A percentile compares a stretch with the other conserved stretches of the same genome.
phyloP scores from a whole-genome alignment of 2,797 vertebrate genomes.

The Dallia pectoralis region DNA sequence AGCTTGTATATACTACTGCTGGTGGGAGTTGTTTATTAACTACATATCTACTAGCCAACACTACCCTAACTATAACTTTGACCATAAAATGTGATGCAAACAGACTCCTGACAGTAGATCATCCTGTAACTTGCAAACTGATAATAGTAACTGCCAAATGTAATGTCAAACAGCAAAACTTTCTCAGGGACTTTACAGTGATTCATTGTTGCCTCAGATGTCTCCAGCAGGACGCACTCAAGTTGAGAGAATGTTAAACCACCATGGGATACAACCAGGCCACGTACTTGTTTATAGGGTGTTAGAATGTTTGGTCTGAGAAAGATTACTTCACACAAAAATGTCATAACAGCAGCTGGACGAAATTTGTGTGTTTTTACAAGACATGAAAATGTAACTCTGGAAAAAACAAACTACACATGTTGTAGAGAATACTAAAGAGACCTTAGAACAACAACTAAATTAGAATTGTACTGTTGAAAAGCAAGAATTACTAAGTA shows the following conservation, averaged over 20 bases:
- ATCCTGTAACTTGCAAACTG: neutral
- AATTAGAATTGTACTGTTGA: constrained; percentile 32
- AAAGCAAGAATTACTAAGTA: constrained; percentile 35
- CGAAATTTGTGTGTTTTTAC: neutral
- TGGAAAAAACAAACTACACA: constrained; percentile 5
- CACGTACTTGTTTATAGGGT: constrained; percentile 12
- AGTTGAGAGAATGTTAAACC: neutral
- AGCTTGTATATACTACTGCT: neutral
- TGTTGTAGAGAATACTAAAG: constrained; percentile 24
- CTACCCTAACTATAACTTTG: neutral
- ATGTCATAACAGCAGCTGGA: constrained; percentile 12
- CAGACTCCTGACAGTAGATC: neutral
- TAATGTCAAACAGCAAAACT: neutral
- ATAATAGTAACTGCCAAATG: neutral
- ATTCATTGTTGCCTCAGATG: neutral
- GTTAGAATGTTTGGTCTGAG: constrained; percentile 9
- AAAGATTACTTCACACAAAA: constrained; percentile 1
- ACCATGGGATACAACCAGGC: neutral
- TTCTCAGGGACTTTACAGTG: neutral
- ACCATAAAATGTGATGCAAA: neutral
- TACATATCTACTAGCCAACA: neutral
- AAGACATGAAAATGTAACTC: constrained; percentile 14
- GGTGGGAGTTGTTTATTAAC: neutral
- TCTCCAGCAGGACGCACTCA: neutral
- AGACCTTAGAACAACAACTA: constrained; percentile 19